Conservation (phyloP, 1,140 invertebrate species). For the Diploscapter pachys region DNA sequence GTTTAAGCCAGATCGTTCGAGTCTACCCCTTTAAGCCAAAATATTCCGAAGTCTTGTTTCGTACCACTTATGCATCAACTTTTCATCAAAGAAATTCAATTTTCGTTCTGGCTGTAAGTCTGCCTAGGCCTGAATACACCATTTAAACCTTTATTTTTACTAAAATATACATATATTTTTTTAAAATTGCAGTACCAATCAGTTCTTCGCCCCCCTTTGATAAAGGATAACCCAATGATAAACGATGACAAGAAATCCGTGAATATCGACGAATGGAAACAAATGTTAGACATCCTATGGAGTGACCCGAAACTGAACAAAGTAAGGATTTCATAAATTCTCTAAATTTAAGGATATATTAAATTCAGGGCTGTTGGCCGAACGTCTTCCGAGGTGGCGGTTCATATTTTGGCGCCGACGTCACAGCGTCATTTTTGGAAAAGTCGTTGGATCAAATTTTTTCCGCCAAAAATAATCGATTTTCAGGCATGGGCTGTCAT, state of each 20-base stretch:
- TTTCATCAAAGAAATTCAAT: too few species aligned
- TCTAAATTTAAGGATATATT: neutral
- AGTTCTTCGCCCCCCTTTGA: slow-evolving; percentile 71
- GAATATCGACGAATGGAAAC: slow-evolving; percentile 57
- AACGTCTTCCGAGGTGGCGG: slow-evolving; percentile 82
- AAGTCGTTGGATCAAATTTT: slow-evolving; percentile 53
- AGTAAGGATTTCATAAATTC: slow-evolving; percentile 61
- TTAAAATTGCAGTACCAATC: slow-evolving; percentile 75
- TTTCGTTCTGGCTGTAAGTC: too few species aligned
- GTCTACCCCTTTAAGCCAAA: too few species aligned
- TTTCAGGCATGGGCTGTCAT: slow-evolving; percentile 68
- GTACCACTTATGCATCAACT: too few species aligned
- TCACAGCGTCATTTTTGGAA: slow-evolving; percentile 74
- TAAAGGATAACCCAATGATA: neutral
- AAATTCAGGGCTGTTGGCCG: slow-evolving; percentile 69
- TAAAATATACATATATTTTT: neutral
- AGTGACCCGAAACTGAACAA: slow-evolving; percentile 76
- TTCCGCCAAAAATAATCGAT: too few species aligned
- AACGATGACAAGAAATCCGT: slow-evolving; percentile 64
- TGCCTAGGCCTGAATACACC: too few species aligned
- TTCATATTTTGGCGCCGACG: slow-evolving; percentile 83
- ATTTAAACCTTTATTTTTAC: neutral
- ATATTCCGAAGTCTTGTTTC: too few species aligned
- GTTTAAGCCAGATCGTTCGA: too few species aligned
- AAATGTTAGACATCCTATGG: slow-evolving; percentile 77